These are phyloP conservation scores for Alloplasta piceator DNA, from an alignment of 2,888 invertebrate genomes.

Conservation along the genomic window DNA sequence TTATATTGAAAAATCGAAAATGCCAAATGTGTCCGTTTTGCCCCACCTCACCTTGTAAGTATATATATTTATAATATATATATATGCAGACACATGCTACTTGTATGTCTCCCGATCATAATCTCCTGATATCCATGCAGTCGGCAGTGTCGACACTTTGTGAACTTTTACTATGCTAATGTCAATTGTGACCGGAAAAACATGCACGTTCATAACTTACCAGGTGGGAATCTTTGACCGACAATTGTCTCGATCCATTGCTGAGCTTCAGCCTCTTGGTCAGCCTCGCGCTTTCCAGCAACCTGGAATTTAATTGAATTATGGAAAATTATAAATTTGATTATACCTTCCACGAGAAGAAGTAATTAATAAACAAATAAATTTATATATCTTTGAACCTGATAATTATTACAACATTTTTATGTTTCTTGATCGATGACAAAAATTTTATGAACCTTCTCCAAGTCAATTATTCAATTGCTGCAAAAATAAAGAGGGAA, in stretches of 20 bases:
- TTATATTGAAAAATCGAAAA: too few species aligned
- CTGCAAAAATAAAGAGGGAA: too few species aligned
- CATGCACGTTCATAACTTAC: slow-evolving; percentile 78
- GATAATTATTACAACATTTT: too few species aligned
- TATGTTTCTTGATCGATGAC: too few species aligned
- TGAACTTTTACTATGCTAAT: slow-evolving; percentile 28
- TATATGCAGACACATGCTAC: too few species aligned
- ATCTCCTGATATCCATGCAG: slow-evolving; percentile 62
- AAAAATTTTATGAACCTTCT: too few species aligned
- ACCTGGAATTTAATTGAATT: slow-evolving; percentile 84
- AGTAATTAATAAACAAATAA: too few species aligned
- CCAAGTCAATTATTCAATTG: too few species aligned
- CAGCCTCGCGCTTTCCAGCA: slow-evolving; percentile 91
- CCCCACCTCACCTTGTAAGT: too few species aligned
- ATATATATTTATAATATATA: too few species aligned
- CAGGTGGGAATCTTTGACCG: slow-evolving; percentile 90
- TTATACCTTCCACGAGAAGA: slow-evolving; percentile 21
- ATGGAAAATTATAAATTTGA: slow-evolving; percentile 13
- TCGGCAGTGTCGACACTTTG: slow-evolving; percentile 58
- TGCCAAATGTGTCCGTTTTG: too few species aligned
- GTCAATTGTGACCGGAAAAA: slow-evolving; percentile 23
- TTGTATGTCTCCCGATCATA: slow-evolving; percentile 54
- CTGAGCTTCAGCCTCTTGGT: slow-evolving; percentile 92
- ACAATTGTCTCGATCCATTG: slow-evolving; percentile 93
- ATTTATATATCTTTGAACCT: too few species aligned